Base-by-base conservation (phyloP, 2,113 vertebrate genomes). In the Ginglymostoma cirratum region DNA sequence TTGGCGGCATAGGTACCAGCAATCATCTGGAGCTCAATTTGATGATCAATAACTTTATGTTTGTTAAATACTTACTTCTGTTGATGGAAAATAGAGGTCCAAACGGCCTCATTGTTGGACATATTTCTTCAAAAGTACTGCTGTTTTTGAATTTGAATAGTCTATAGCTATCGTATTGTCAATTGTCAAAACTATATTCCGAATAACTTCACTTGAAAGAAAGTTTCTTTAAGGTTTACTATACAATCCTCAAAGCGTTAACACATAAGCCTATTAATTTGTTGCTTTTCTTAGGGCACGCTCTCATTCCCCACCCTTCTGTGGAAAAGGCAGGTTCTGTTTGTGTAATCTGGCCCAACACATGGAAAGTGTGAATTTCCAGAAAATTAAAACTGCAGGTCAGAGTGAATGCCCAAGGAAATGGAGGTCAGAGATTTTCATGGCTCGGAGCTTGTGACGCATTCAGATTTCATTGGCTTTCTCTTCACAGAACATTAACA, bases 291-390 rank as follows among this genome's bases (percentile, higher is more conserved):
- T 95, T 70, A 30, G 67, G 30, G 69, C 27, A 52, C 52, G 4
- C 27, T 52, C 24, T 95, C 67, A 72, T 95, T 95, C 38, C 42
- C 67, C 70, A 42, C 69, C 94, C 42, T 67, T 95, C 24, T 72
- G 94, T 95, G 94, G 42, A 72, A 95, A 97, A 97, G 80, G 55
- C 52, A 65, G 69, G 96, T 96, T 96, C 96, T 96, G 96, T 97
- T 98, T 97, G 97, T 97, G 86, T 97, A 97, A 97, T 96, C 97
- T 98, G 97, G 97, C 98, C 96, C 96, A 97, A 96, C 96, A 96
- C 80, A 96, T 96, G 97, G 97, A 98, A 98, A 98, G 97, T 97
- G 97, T 98, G 97, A 98, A 97, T 97, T 97, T 61, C 97, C 96
- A 97, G 97, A 97, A 97, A 97, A 96, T 96, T 97, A 96, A 96